Evolutionary conservation across 2,113 vertebrate species (phyloP), one percentile per base, ranked within the genome.

Genomic region (Cyanistes caeruleus): DNA sequence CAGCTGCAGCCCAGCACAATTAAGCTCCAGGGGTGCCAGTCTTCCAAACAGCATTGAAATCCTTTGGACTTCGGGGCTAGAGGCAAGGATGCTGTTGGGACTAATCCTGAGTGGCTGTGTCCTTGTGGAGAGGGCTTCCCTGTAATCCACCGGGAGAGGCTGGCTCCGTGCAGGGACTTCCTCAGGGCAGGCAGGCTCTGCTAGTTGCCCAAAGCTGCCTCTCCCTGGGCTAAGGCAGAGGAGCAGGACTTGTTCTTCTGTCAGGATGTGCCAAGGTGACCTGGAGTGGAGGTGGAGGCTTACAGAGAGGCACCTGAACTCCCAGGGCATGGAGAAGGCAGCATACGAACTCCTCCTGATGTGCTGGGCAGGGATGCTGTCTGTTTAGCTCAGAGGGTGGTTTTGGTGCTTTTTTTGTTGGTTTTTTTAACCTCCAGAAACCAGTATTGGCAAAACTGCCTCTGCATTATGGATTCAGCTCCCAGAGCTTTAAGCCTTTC

Each of bases 201-300:
- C 2, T 6, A 6, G 9, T 22, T 4, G 27, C 44, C 44, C 22
- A 5, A 2, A 17, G 41, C 59, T 80, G 35, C 49, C 30, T 20
- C 10, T 22, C 21, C 14, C 7, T 1, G 3, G 37, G n/a, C n/a
- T 30, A 4, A 76, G 25, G 62, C 31, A 17, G 52, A 43, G 25
- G 21, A 67, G 25, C 44, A 68, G 62, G 25, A 49, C 63, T 44
- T 3, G 5, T 31, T 10, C 6, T 22, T 27, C 18, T 2, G 0
- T 6, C 44, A 14, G 31, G 46, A 4, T 1, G 6, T 70, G 76
- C 80, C 43, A 49, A 58, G 48, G 43, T 84, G 14, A 14, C 0
- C 0, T 0, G 1, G n/a, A 35, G 3, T 1, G 9, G 10, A 1
- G 1, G 23, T 3, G 7, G 30, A 9, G 17, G 41, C 21, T 43